These are phyloP conservation scores for Schizopygopsis malacanthus DNA, from an alignment of 2,797 vertebrate species.

Conservation along the genomic window DNA sequence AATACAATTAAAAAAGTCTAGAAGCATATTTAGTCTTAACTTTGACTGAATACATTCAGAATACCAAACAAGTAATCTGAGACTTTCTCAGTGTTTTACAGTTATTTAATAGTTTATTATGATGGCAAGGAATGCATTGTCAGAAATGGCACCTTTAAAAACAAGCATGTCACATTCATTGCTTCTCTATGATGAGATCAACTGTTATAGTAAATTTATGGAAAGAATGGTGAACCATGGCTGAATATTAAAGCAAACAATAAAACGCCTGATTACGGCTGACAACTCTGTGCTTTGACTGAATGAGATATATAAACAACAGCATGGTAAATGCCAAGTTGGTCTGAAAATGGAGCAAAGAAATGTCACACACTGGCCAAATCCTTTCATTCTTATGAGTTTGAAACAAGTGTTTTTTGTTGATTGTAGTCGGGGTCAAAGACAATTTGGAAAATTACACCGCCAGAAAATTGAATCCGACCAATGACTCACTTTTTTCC, in stretches of 20 bases:
- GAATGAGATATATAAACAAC: background rate
- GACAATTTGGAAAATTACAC: constrained; percentile 11
- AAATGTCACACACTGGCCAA: constrained; percentile 35
- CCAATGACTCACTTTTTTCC: constrained; percentile 25
- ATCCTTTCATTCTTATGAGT: constrained; percentile 10
- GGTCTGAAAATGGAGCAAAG: background rate
- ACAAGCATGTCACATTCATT: background rate
- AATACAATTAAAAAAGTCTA: background rate
- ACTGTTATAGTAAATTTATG: background rate
- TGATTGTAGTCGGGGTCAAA: constrained; percentile 23
- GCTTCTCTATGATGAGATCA: constrained; percentile 34
- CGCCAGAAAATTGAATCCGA: background rate
- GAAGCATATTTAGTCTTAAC: background rate
- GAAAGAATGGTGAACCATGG: background rate
- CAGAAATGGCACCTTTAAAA: constrained; percentile 20
- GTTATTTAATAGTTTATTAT: background rate
- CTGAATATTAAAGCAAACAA: background rate
- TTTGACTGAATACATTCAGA: background rate
- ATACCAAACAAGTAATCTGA: background rate
- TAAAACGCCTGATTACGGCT: constrained; percentile 15
- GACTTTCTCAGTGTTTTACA: background rate
- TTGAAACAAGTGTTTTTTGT: constrained; percentile 11
- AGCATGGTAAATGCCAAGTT: constrained; percentile 26
- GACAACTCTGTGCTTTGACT: constrained; percentile 7
- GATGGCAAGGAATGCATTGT: background rate